Evolutionary conservation across 2,797 vertebrate genomes (phyloP).

Genomic region (Chromobotia macracanthus): DNA sequence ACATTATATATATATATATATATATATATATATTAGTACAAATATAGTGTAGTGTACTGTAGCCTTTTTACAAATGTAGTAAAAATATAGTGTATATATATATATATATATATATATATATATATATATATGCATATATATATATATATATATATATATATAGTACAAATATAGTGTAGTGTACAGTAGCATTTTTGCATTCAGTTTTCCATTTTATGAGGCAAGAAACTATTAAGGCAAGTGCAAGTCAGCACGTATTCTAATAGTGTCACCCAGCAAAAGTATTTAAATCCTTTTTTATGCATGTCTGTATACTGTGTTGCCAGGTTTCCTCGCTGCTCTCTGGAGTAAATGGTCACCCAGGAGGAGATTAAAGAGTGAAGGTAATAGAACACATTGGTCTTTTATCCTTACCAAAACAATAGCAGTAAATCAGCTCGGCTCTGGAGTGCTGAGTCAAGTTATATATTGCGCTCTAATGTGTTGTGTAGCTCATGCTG

Average conservation of each 20-base stretch:
- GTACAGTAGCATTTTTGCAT: too few species aligned
- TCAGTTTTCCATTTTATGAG: neutral
- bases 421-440: constrained; percentile 39
- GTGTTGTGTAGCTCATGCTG: neutral
- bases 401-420: constrained; percentile 17
- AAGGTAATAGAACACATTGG: neutral
- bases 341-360: constrained; percentile 34
- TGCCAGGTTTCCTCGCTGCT: constrained; percentile 46
- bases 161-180: too few species aligned
- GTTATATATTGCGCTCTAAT: neutral
- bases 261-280: neutral
- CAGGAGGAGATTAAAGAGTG: constrained; percentile 35
- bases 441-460: constrained; percentile 4
- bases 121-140: too few species aligned
- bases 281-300: constrained; percentile 11
- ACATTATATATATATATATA: too few species aligned
- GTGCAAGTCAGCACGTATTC: constrained; percentile 12
- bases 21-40: too few species aligned
- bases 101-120: too few species aligned
- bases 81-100: too few species aligned
- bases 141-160: too few species aligned
- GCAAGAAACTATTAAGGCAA: neutral
- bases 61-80: too few species aligned
- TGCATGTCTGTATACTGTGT: constrained; percentile 14
- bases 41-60: too few species aligned